These are phyloP conservation scores for Premnoplex brunnescens DNA, from an alignment of 2,797 vertebrate species.

Conservation along the genomic window DNA sequence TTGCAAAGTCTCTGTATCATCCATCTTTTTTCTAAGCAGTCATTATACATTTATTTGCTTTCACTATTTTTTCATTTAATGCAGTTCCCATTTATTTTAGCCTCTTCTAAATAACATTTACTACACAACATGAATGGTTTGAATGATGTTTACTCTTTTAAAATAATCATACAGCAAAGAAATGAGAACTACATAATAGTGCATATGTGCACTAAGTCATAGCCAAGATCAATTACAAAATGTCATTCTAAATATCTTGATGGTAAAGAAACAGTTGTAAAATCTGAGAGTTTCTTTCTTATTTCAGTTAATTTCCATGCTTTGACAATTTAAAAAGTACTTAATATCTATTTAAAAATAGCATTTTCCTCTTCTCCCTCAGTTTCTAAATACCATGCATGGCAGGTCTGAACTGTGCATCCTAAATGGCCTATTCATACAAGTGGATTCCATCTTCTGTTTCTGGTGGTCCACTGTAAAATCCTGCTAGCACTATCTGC, in stretches of 20 bases:
- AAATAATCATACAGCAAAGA: neutral
- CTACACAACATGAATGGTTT: neutral
- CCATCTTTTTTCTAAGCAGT: neutral
- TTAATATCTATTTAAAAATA: neutral
- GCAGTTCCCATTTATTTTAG: neutral
- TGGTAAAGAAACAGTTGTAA: slow-evolving; percentile 2
- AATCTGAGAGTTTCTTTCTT: neutral
- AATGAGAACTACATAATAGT: neutral
- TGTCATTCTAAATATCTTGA: neutral
- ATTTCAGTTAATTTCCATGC: neutral
- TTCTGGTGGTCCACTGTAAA: neutral
- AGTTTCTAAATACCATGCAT: neutral
- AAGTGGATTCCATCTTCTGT: neutral
- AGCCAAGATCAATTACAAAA: slow-evolving; percentile 30
- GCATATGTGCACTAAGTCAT: neutral
- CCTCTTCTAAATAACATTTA: neutral
- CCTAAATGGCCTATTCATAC: neutral
- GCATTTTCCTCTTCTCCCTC: neutral
- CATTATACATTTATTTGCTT: neutral
- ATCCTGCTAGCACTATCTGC: neutral
- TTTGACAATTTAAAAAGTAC: neutral
- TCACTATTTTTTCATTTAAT: neutral
- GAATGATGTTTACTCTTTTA: neutral
- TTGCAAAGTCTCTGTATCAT: neutral
- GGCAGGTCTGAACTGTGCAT: neutral